These are phyloP conservation scores for Apodemia mormo DNA, from an alignment of 2,888 invertebrate species.

Conservation along the genomic window DNA sequence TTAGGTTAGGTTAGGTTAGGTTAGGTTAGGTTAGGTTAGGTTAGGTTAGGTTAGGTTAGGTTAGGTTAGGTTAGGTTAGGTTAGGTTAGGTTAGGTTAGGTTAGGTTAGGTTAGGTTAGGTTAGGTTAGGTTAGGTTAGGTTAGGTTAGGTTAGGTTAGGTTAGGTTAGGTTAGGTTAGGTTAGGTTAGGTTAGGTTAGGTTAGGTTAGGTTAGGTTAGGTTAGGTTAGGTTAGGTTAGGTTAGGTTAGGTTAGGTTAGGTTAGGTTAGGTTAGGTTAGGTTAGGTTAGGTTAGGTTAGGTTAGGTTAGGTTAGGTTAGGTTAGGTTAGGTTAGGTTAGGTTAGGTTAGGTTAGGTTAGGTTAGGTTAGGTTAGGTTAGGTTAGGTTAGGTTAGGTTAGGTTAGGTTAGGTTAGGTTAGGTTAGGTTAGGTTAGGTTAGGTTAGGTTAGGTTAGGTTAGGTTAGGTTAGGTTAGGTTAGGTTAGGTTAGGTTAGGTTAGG, in stretches of 20 bases:
- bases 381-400: conserved; percentile 29
- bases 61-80: conserved; percentile 27
- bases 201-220: conserved; percentile 23
- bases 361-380: conserved; percentile 28
- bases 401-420: conserved; percentile 28
- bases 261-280: conserved; percentile 27
- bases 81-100: conserved; percentile 27
- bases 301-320: conserved; percentile 27
- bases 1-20: conserved; percentile 29
- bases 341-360: conserved; percentile 23
- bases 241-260: conserved; percentile 28
- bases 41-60: conserved; percentile 28
- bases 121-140: conserved; percentile 27
- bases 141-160: conserved; percentile 27
- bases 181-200: conserved; percentile 27
- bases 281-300: conserved; percentile 27
- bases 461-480: conserved; percentile 28
- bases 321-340: conserved; percentile 24
- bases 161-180: conserved; percentile 28
- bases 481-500: conserved; percentile 27
- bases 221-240: conserved; percentile 27
- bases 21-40: conserved; percentile 28
- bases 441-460: conserved; percentile 28
- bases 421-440: conserved; percentile 28
- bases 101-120: conserved; percentile 28